Conservation (phyloP, 2,888 invertebrate species). For the Eudasyphora cyanicolor region DNA sequence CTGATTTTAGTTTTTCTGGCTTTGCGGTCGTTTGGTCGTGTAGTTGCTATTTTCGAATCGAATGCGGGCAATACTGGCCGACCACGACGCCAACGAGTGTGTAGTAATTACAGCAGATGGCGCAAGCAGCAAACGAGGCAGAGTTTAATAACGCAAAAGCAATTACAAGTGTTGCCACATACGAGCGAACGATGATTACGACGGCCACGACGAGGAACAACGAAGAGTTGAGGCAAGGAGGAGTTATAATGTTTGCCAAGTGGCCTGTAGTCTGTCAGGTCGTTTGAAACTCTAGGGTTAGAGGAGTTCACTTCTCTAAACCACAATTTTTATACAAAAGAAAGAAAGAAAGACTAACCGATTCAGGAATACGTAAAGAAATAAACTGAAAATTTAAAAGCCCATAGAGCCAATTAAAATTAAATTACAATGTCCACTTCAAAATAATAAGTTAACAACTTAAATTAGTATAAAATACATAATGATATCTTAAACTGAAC, state of each 20-base stretch:
- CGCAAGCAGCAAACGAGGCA: slow-evolving; percentile 26
- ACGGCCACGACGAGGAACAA: not conserved
- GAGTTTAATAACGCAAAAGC: slow-evolving; percentile 36
- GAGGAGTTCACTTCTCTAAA: slow-evolving; percentile 8
- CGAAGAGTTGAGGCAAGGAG: slow-evolving; percentile 8
- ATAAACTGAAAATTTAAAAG: slow-evolving; percentile 24
- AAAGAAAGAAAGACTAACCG: not conserved
- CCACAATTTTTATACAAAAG: not conserved
- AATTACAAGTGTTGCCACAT: slow-evolving; percentile 39
- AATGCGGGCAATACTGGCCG: not conserved
- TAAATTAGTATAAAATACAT: slow-evolving; percentile 36
- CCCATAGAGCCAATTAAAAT: slow-evolving; percentile 35
- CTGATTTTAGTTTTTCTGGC: slow-evolving; percentile 5
- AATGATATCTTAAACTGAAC: slow-evolving; percentile 24
- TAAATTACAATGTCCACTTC: slow-evolving; percentile 33
- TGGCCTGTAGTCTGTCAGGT: not conserved
- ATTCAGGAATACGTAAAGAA: not conserved
- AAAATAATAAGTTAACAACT: slow-evolving; percentile 35
- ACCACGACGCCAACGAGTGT: not conserved
- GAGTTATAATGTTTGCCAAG: not conserved
- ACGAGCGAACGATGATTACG: not conserved
- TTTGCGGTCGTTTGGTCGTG: slow-evolving; percentile 1
- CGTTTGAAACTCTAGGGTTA: not conserved
- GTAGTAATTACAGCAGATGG: slow-evolving; percentile 33
- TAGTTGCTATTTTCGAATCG: not conserved